phyloP scores from a whole-genome alignment of 1,140 invertebrate genomes.

The Nixonia krombeini region DNA sequence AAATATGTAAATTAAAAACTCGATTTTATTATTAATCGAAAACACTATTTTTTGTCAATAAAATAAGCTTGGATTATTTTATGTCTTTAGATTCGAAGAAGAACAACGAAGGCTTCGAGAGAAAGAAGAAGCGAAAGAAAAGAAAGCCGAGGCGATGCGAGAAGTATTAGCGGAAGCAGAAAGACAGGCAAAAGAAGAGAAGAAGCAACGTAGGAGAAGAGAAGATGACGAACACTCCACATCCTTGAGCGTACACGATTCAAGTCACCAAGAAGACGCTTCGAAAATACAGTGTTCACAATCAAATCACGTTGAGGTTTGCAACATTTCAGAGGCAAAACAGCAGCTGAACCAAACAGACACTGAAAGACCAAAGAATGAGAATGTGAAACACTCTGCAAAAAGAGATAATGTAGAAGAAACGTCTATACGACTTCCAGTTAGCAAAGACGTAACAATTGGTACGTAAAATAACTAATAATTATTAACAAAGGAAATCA shows the following conservation, averaged over 20 bases:
- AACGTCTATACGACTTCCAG: conserved; percentile 50
- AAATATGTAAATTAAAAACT: no score
- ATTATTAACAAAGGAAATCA: no score
- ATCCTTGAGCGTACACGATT: no score
- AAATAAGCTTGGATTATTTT: no score
- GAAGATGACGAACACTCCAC: conserved; percentile 49
- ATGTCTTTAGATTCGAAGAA: conserved; percentile 68
- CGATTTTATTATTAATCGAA: no score
- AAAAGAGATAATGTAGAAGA: conserved; percentile 10
- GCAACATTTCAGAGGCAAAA: conserved; percentile 26
- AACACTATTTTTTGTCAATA: no score
- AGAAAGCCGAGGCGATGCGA: conserved; percentile 55
- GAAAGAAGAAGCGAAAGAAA: conserved; percentile 62
- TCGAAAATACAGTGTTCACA: no score
- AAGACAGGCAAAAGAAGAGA: conserved; percentile 74
- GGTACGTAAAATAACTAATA: no score
- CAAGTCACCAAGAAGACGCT: not conserved
- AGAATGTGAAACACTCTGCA: conserved; percentile 6
- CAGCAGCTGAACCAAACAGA: conserved; percentile 29
- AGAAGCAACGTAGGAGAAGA: conserved; percentile 73
- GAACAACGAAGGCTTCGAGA: conserved; percentile 63
- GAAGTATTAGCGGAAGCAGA: conserved; percentile 74
- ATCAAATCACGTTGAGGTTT: not conserved
- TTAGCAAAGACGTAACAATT: conserved; percentile 64
- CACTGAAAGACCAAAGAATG: conserved; percentile 8